Evolutionary conservation across 1,140 invertebrate species (phyloP), one percentile per base, ranked within the genome.

Genomic region (Ips nitidus): DNA sequence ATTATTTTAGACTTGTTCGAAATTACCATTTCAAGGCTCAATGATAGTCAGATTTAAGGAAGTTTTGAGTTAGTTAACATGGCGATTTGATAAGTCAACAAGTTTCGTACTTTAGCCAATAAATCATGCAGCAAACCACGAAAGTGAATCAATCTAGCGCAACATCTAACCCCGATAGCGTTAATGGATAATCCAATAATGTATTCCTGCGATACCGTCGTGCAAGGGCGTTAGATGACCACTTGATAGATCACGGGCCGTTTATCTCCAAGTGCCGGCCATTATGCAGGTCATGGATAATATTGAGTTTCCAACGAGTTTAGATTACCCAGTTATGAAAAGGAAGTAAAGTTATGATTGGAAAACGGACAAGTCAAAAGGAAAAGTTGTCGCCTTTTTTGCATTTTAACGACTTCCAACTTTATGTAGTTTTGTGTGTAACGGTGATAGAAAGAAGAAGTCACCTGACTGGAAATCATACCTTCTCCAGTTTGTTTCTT

Each of bases 251-350:
- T 50, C 22, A 50, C 45, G 45, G 22, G 22, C 22, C 45, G 45
- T 8, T 50, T 50, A 50, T 50, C 7, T 8, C 7, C 3, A 22
- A 22, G 45, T 22, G 22, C 45, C 2, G 45, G 6, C 45, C 6
- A 50, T 55, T 55, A 55, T 55, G n/a, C 52, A 55, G 52, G 52
- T 55, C 52, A 55, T 55, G 52, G 52, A 55, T 55, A 55, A 55
- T 55, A 55, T 55, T 55, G 37, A 55, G 52, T 55, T 55, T 55
- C 52, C 6, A 38, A 37, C 6, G 37, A 55, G 52, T 55, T 55
- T 36, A 55, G 8, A 55, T 55, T 55, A 55, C 52, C 8, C 37
- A 7, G 7, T 37, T 55, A 8, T 37, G 52, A 55, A 22, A 55
- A 55, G 52, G 52, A 55, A 55, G 37, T 38, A 6, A 55, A 7